These are phyloP conservation scores for Schizotus pectinicornis DNA, from an alignment of 2,888 invertebrate genomes.

Conservation along the genomic window DNA sequence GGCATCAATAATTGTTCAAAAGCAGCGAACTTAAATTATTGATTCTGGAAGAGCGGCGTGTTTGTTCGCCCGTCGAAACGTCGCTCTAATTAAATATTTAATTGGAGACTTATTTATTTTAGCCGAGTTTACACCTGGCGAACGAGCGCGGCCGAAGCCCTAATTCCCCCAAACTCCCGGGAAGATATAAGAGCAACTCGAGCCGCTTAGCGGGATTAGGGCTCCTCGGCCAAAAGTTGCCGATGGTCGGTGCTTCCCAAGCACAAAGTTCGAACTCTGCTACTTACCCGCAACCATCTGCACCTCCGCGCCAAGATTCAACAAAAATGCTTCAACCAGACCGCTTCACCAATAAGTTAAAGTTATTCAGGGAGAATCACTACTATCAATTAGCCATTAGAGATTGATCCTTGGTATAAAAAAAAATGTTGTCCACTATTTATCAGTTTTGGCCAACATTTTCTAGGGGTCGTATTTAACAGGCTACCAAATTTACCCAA, in stretches of 20 bases:
- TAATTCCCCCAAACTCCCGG: slow-evolving; percentile 33
- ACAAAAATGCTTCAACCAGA: no score
- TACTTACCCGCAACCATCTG: slow-evolving; percentile 6
- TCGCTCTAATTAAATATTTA: slow-evolving; percentile 36
- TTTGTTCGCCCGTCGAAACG: slow-evolving; percentile 11
- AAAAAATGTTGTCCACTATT: no score
- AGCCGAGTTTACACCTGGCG: slow-evolving; percentile 34
- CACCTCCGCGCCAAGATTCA: background rate
- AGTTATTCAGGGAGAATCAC: no score
- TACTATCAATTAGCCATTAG: no score
- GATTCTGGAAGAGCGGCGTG: slow-evolving; percentile 1
- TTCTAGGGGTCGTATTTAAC: no score
- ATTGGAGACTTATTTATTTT: slow-evolving; percentile 34
- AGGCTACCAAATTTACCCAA: no score
- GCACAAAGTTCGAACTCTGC: slow-evolving; percentile 6
- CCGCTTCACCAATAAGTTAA: no score
- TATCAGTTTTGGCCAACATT: no score
- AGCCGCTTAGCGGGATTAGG: slow-evolving; percentile 42
- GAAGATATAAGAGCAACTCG: slow-evolving; percentile 27
- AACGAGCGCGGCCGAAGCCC: slow-evolving; percentile 29
- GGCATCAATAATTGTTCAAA: background rate
- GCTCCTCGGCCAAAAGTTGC: slow-evolving; percentile 32
- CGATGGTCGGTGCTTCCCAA: slow-evolving; percentile 3
- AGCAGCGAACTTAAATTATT: slow-evolving; percentile 5
- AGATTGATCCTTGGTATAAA: no score